Evolutionary conservation across 2,888 invertebrate genomes (phyloP), one percentile per base, ranked within the genome.

Genomic region (Vanessa cardui): DNA sequence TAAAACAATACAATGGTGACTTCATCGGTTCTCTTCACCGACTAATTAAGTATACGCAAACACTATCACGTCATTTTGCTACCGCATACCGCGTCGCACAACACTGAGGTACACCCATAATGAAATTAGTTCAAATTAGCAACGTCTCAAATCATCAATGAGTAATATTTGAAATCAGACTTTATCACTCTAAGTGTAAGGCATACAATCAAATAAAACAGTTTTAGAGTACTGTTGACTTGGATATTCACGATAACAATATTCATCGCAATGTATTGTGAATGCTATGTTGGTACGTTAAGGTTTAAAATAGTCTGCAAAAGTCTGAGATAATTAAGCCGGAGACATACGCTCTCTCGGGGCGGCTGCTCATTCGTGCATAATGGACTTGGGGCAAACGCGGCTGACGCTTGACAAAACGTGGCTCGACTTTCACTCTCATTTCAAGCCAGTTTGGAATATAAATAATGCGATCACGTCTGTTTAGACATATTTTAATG

Each of bases 281-380:
- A 79, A 76, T 84, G 80, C 76, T 86, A 83, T 60, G 0, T 0
- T 0, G 1, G 46, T 26, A 31, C 0, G 3, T 74, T 84, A 82
- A 74, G 73, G 76, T 78, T 64, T 47, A 71, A 73, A 71, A 81
- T 63, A 66, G 59, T 63, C 76, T 71, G 62, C 44, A 66, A 50
- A 44, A 73, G 44, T 68, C 68, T 58, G 69, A 82, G 77, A 89
- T 89, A 88, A 90, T 90, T 89, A 89, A 85, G 81, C 82, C 80
- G 78, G 83, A 83, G 88, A 87, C 86, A 89, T 84, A 85, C 87
- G 88, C 84, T 91, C 92, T 92, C 90, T 91, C 87, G 89, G 90
- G 91, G 90, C 86, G 90, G 86, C 83, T 89, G 89, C 82, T 92
- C 88, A 90, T 90, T 92, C 90, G 91, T 91, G 91, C 90, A 89